Evolutionary conservation across 2,888 invertebrate genomes (phyloP).

Genomic region (Podotricha telesiphe): DNA sequence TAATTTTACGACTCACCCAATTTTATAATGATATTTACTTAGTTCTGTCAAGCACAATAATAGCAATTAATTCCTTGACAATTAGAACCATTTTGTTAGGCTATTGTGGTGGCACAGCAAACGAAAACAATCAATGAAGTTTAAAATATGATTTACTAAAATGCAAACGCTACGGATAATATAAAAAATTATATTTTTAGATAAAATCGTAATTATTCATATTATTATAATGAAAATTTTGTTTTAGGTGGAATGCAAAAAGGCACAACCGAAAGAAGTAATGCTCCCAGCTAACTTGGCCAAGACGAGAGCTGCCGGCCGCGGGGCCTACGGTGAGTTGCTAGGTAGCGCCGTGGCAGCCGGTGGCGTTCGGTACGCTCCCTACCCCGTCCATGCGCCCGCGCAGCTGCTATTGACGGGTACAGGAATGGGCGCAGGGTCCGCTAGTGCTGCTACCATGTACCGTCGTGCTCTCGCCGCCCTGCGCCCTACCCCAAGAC

Average conservation of each 20-base stretch:
- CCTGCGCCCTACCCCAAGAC: slow-evolving; percentile 71
- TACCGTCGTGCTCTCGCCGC: slow-evolving; percentile 77
- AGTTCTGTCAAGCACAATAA: slow-evolving; percentile 62
- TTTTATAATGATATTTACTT: slow-evolving; percentile 62
- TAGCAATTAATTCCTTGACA: slow-evolving; percentile 48
- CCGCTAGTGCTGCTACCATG: slow-evolving; percentile 65
- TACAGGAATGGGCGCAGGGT: slow-evolving; percentile 65
- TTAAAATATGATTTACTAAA: background rate
- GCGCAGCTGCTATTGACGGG: slow-evolving; percentile 74
- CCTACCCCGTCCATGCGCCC: slow-evolving; percentile 84
- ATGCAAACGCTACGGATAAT: too few relatives aligned
- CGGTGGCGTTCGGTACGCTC: slow-evolving; percentile 85
- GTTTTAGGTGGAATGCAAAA: slow-evolving; percentile 99
- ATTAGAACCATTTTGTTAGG: slow-evolving; percentile 32
- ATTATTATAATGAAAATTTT: slow-evolving; percentile 15
- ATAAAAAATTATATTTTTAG: too few relatives aligned
- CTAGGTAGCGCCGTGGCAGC: slow-evolving; percentile 88
- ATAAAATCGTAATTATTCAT: background rate
- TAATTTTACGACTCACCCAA: slow-evolving; percentile 72
- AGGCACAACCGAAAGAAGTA: slow-evolving; percentile 99
- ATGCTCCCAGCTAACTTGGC: slow-evolving; percentile 99
- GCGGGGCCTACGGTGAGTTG: slow-evolving; percentile 99
- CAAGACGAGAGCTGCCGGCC: slow-evolving; percentile 96
- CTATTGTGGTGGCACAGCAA: slow-evolving; percentile 31
- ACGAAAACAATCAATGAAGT: slow-evolving; percentile 27